phyloP scores from a whole-genome alignment of 2,113 vertebrate species.

The Oreochromis aureus region DNA sequence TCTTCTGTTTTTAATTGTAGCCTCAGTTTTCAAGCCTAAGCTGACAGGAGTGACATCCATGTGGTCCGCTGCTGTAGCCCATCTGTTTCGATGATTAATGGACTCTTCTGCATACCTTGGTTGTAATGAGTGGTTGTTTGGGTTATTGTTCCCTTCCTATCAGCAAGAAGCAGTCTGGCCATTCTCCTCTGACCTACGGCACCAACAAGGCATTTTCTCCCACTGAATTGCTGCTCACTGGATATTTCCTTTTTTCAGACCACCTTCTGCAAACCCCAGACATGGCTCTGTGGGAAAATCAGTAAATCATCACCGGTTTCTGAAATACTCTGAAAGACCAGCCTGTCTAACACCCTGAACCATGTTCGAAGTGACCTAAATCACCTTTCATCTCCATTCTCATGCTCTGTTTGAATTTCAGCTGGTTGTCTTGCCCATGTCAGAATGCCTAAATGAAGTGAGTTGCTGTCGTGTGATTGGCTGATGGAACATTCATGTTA shows the following conservation, averaged over 20 bases:
- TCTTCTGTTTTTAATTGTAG: neutral
- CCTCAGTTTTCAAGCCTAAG: neutral
- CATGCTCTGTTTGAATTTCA: neutral
- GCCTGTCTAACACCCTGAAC: neutral
- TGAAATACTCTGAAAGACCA: neutral
- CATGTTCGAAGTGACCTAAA: neutral
- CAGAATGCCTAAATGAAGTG: neutral
- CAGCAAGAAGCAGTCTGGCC: neutral
- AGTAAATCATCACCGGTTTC: neutral
- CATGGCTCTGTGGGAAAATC: neutral
- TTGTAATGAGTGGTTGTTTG: neutral
- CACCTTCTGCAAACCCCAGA: neutral
- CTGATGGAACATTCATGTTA: neutral
- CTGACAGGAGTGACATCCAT: neutral
- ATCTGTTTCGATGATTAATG: accelerated
- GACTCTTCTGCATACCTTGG: neutral
- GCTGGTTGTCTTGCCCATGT: neutral
- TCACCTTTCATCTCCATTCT: neutral
- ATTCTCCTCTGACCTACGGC: neutral
- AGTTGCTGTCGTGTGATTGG: neutral
- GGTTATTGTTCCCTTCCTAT: neutral
- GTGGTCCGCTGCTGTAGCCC: neutral
- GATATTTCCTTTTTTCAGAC: neutral
- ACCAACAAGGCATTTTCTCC: neutral
- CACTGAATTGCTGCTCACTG: neutral